Evolutionary conservation across 1,140 invertebrate genomes (phyloP).

Genomic region (Tetragonula clypearis): DNA sequence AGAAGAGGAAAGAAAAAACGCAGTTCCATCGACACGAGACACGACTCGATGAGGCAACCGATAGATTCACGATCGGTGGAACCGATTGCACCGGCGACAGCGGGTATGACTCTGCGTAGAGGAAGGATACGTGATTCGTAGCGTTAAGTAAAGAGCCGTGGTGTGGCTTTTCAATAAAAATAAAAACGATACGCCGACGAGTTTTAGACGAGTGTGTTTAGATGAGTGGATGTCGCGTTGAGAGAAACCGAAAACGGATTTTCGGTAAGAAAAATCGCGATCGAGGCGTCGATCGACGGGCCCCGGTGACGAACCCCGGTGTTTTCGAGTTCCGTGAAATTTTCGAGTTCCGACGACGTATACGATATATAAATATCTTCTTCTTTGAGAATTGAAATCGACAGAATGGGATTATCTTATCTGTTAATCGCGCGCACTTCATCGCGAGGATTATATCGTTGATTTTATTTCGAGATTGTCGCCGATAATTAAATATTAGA

Average conservation of each 20-base stretch:
- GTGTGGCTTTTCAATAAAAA: neutral
- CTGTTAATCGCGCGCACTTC: neutral
- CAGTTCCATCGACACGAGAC: neutral
- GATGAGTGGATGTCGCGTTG: neutral
- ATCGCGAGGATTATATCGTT: neutral
- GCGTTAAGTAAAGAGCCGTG: neutral
- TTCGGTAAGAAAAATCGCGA: constrained; percentile 2
- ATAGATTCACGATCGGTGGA: neutral
- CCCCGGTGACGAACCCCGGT: too few relatives aligned
- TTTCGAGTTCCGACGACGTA: neutral
- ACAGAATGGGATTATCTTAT: neutral
- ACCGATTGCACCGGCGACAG: neutral
- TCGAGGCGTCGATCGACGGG: too few relatives aligned
- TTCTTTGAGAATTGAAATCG: neutral
- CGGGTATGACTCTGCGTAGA: neutral
- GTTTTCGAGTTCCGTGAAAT: neutral
- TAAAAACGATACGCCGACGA: neutral
- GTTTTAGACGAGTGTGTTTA: neutral
- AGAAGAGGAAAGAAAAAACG: neutral
- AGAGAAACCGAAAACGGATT: constrained; percentile 1
- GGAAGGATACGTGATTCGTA: neutral
- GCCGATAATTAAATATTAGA: neutral
- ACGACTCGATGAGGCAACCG: neutral
- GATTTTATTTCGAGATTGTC: neutral
- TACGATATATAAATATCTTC: too few relatives aligned